Conservation (phyloP, 1,140 invertebrate genomes). For the Meloidogyne floridensis region DNA sequence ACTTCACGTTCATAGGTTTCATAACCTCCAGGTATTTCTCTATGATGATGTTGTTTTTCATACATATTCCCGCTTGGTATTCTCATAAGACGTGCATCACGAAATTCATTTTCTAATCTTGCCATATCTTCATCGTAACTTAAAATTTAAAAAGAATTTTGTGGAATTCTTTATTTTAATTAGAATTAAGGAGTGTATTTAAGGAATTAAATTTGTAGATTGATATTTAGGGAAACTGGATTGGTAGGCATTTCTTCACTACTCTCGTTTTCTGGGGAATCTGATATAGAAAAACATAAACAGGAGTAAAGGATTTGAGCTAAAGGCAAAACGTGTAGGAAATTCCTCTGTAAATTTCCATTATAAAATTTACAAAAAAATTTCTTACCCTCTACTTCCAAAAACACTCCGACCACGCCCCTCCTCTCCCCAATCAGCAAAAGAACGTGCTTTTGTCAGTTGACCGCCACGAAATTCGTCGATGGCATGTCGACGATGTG, state of each 20-base stretch:
- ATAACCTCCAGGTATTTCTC: slow-evolving; percentile 46
- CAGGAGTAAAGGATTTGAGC: too few species aligned
- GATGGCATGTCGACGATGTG: slow-evolving; percentile 37
- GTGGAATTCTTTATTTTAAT: too few species aligned
- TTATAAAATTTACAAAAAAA: neutral
- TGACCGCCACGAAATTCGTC: slow-evolving; percentile 30
- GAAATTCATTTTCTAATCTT: slow-evolving; percentile 47
- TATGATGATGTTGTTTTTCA: slow-evolving; percentile 35
- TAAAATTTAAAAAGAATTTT: neutral
- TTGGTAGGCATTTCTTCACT: too few species aligned
- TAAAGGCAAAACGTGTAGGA: too few species aligned
- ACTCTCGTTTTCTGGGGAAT: too few species aligned
- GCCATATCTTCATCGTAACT: slow-evolving; percentile 50
- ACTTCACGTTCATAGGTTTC: slow-evolving; percentile 40
- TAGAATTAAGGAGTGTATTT: too few species aligned
- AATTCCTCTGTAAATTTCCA: too few species aligned
- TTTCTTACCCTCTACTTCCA: neutral
- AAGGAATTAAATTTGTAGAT: too few species aligned
- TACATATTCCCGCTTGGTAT: slow-evolving; percentile 43
- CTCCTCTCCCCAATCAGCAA: slow-evolving; percentile 47
- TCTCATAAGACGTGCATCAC: slow-evolving; percentile 42
- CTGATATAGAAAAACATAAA: too few species aligned
- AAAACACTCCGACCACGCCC: slow-evolving; percentile 32
- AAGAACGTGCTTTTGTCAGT: slow-evolving; percentile 44
- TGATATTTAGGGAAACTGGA: too few species aligned